phyloP scores from a whole-genome alignment of 2,888 invertebrate species.

The Parelbella ahira region DNA sequence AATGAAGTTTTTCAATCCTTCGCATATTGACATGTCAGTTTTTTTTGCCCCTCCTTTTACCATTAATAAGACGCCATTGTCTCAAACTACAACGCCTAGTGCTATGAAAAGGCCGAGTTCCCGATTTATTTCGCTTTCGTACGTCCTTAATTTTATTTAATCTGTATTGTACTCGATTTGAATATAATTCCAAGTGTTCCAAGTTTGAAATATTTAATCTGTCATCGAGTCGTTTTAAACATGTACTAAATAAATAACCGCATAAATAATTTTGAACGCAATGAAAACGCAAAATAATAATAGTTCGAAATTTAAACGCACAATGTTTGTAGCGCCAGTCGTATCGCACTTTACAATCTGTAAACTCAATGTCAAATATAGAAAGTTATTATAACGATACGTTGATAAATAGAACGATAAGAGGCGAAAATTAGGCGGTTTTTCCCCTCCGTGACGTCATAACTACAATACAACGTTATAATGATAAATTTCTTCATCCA shows the following conservation, averaged over 20 bases:
- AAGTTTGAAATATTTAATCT: slow-evolving; percentile 11
- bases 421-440: slow-evolving; percentile 22
- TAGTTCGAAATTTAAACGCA: slow-evolving; percentile 21
- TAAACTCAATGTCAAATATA: slow-evolving; percentile 25
- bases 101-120: slow-evolving; percentile 14
- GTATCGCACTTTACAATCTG: slow-evolving; percentile 18
- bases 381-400: slow-evolving; percentile 26
- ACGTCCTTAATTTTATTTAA: slow-evolving; percentile 22
- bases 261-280: slow-evolving; percentile 6
- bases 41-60: slow-evolving; percentile 9
- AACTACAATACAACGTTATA: background rate
- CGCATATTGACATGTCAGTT: slow-evolving; percentile 60
- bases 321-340: slow-evolving; percentile 18
- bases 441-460: slow-evolving; percentile 24
- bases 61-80: slow-evolving; percentile 45
- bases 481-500: slow-evolving; percentile 10
- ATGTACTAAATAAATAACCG: no score
- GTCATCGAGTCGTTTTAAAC: slow-evolving; percentile 8
- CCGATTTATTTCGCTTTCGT: slow-evolving; percentile 15
- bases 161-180: slow-evolving; percentile 11
- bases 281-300: slow-evolving; percentile 12
- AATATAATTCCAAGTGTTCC: no score
- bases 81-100: slow-evolving; percentile 31
- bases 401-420: slow-evolving; percentile 23
- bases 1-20: slow-evolving; percentile 56